Percentiles rank a stretch among this genome's conserved stretches.
These are phyloP conservation scores for fruit fly (Drosophila melanogaster) DNA, from an alignment of 1,140 invertebrate species.

Conservation along the genomic window DNA sequence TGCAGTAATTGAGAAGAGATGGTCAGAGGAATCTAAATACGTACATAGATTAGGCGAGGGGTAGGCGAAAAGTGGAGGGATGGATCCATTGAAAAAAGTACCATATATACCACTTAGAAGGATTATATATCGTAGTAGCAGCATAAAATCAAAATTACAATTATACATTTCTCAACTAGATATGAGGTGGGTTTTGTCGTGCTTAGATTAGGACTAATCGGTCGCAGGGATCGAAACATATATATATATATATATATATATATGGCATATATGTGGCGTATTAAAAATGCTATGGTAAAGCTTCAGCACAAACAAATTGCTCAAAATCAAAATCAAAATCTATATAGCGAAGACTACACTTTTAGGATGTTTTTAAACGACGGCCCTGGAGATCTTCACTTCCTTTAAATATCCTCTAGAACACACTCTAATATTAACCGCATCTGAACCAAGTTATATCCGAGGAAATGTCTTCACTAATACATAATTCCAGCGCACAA, in stretches of 20 bases:
- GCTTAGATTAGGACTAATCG: slow-evolving; percentile 37
- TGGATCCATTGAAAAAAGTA: not conserved
- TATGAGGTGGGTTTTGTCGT: slow-evolving; percentile 38
- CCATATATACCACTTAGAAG: slow-evolving; percentile 40
- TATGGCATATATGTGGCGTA: slow-evolving; percentile 15
- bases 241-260: not conserved
- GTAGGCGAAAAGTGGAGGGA: not conserved
- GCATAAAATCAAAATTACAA: slow-evolving; percentile 60
- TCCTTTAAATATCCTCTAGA: slow-evolving; percentile 12
- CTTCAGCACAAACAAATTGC: slow-evolving; percentile 76
- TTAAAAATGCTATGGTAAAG: slow-evolving; percentile 25
- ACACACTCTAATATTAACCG: slow-evolving; percentile 8
- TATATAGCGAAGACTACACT: slow-evolving; percentile 35
- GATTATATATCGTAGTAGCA: slow-evolving; percentile 45
- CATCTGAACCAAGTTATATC: slow-evolving; percentile 19
- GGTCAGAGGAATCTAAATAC: slow-evolving; percentile 64
- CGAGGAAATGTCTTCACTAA: slow-evolving; percentile 33
- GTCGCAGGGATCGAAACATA: slow-evolving; percentile 9
- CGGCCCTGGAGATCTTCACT: slow-evolving; percentile 17
- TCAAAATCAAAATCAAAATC: slow-evolving; percentile 61
- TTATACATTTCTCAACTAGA: slow-evolving; percentile 60
- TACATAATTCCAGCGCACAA: slow-evolving; percentile 38
- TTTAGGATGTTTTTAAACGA: slow-evolving; percentile 22
- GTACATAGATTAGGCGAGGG: slow-evolving; percentile 58
- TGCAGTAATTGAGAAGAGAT: slow-evolving; percentile 6